Evolutionary conservation across 2,888 invertebrate species (phyloP), one percentile per base, ranked within the genome.

Genomic region (Drosophila longiperda): DNA sequence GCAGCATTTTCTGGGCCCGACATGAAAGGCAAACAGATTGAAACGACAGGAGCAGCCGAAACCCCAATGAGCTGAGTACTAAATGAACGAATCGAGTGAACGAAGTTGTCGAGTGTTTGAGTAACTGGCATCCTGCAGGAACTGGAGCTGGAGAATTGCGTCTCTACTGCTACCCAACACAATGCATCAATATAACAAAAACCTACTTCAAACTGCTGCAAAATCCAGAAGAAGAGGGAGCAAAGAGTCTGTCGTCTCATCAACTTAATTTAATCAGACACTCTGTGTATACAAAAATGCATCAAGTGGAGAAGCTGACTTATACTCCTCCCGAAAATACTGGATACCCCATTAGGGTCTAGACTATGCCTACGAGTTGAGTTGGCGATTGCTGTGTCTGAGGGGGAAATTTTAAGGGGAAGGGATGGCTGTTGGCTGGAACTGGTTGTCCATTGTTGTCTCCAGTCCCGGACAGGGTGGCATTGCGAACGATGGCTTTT

Each of bases 201-300:
- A 85, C 84, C 75, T 88, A 67, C 89, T 86, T 83, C 82, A 86
- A 81, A 68, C 66, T 66, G 63, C 50, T 23, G 53, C 29, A 23
- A 20, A 45, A 29, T 45, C 15, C 4, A 8, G 45, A 33, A 29
- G 29, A 36, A 32, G 36, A 26, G 36, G 12, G 11, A 9, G 20
- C 23, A 17, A 26, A 32, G 23, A n/a, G 50, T 53, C 38, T 49
- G 69, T 60, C 81, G 76, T 86, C 78, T 87, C 87, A 90, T 83
- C 89, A 86, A 90, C 87, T 91, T 90, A 90, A 90, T 91, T 90
- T 90, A 90, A 90, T 91, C 91, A 91, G 82, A 86, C 87, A 86
- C 82, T 89, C 83, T 86, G 86, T 85, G 83, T 86, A 80, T 76
- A 78, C 80, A 90, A 90, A 90, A 90, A 90, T 87, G 82, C 87